Base-by-base conservation (phyloP, 2,113 vertebrate species). In the Polypterus senegalus region DNA sequence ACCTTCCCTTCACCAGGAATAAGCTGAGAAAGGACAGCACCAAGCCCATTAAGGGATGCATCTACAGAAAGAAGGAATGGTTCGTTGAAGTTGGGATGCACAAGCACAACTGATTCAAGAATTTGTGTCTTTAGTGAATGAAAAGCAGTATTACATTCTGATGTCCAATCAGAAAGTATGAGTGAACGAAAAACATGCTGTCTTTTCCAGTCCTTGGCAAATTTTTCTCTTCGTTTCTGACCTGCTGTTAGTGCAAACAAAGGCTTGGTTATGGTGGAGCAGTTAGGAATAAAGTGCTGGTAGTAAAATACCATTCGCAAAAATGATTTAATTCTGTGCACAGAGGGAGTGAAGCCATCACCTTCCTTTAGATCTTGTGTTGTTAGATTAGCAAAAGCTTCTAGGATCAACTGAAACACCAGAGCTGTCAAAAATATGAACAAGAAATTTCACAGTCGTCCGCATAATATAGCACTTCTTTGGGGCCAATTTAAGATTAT, bases 271-370 rank as follows among this genome's bases (percentile, higher is more conserved):
- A 27, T 27, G 27, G 27, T 27, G 8, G 58, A 69, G 27, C 63
- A 68, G 53, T 54, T 47, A 1, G 57, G 62, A 43, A 65, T 70
- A 48, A 67, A 69, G 27, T 66, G 61, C 6, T 69, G 61, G 27
- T 66, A 69, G 11, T 69, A 71, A 3, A 64, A 62, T 49, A 69
- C 57, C 65, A 67, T 72, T 4, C 60, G 58, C 3, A 70, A 55
- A 9, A 70, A 70, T 3, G 63, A 72, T 11, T 61, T 70, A 1
- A 72, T 58, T 27, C 59, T 67, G 1, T 7, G 7, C 1, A 61
- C 49, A 53, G 49, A 67, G 9, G 61, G 71, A 1, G 52, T 70
- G 7, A 8, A 59, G 8, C 59, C 61, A n/a, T 62, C 57, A 1
- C n/a, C 45, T 6, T 67, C 57, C 64, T 63, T 61, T 3, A 67